Base-by-base conservation (phyloP, 30 jellyfish, hydroid and myxozoan species). In the Aurelia aurita complex sp. Pacific region DNA sequence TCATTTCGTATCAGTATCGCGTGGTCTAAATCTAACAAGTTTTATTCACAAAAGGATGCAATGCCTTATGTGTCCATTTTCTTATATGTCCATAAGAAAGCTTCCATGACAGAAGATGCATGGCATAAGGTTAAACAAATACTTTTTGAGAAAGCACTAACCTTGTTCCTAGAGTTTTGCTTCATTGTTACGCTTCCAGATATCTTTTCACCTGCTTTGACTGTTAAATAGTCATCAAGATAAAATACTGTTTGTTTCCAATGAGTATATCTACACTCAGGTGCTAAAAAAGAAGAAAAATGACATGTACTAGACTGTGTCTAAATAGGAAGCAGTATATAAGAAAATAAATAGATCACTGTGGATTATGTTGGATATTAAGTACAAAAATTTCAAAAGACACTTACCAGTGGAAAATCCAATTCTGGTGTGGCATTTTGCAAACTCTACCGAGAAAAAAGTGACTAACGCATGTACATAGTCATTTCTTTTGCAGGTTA, bases 211-310 rank as follows among this genome's bases (percentile, higher is more conserved):
- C 98, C 98, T 36, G 87, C 75, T 65, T 92, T 92, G 80, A 92
- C 95, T 13, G 98, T 92, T 72, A 88, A 69, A 53, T 87, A 92
- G 70, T 95, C 99, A 62, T 91, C 91, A 61, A 95, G 83, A 69
- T 95, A 95, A 64, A 95, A 88, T 46, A 95, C 97, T 2, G 99
- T 90, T 52, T 95, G 99, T 67, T 95, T 95, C 99, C 99, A 95
- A 65, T 95, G 99, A 5, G 99, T 95, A 77, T 89, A 90, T 53
- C 94, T 98, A 69, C 89, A 70, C 38, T 89, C 97, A 7, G 99
- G 99, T 18, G 97, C 99, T 96, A 81, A 42, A 74, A 84, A 1
- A 3, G 34, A 66, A 35, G 14, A 64, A 13, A 33, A 4, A 36
- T 7, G 23, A 69, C 14, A 46, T 46, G 11, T 4, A 6, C 1